Conservation (phyloP, 2,113 vertebrate genomes). For the Fregata magnificens region DNA sequence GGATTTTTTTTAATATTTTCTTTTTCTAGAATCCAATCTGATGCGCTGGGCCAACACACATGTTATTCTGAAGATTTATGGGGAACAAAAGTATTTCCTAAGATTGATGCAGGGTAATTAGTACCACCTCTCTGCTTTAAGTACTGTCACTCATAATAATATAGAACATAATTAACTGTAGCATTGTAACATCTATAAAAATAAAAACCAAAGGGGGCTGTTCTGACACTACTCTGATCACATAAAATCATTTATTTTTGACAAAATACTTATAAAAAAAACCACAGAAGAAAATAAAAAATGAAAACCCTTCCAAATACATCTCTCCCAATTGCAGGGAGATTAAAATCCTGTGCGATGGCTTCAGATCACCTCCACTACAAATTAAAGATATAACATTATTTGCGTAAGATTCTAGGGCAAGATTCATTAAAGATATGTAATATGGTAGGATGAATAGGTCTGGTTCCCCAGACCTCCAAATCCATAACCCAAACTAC, state of each 20-base stretch:
- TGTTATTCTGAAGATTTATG: background rate
- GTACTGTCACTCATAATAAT: background rate
- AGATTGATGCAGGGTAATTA: background rate
- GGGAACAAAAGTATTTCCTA: background rate
- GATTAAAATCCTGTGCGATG: background rate
- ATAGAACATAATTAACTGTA: background rate
- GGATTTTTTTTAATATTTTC: background rate
- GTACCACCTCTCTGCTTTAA: background rate
- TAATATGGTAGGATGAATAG: background rate
- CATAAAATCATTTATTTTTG: background rate
- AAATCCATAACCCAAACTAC: background rate
- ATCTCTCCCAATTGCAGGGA: background rate
- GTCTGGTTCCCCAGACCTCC: background rate
- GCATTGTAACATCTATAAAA: background rate
- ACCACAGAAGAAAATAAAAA: background rate
- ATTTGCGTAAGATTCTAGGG: background rate
- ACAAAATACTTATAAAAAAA: background rate
- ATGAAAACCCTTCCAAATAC: background rate
- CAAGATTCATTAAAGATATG: background rate
- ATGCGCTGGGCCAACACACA: background rate
- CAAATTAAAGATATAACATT: background rate
- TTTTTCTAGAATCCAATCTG: background rate
- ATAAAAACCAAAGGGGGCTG: background rate
- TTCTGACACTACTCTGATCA: background rate
- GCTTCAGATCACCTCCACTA: background rate